Evolutionary conservation across 2,797 vertebrate species (phyloP).

Genomic region (Epinephelus malabaricus): DNA sequence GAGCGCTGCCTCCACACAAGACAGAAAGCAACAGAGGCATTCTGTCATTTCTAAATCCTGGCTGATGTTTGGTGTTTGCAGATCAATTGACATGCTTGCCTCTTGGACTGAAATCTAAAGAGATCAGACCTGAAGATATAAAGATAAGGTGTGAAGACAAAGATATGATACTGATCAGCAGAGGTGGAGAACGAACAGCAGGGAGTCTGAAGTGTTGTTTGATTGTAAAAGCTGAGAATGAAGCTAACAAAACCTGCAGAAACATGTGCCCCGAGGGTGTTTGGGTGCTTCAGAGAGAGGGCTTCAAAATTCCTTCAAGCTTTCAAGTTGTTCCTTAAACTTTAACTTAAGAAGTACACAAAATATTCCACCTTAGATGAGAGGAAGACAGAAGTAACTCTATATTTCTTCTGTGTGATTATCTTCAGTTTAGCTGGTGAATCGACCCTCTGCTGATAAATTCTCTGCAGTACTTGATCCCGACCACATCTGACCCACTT

Average conservation of each 20-base stretch:
- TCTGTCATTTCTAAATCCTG: neutral
- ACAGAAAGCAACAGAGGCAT: neutral
- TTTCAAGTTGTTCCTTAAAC: neutral
- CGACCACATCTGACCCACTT: conserved; percentile 17
- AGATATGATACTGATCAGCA: neutral
- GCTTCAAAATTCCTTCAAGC: neutral
- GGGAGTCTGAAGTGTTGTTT: conserved; percentile 2
- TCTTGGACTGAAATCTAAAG: neutral
- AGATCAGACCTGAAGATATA: neutral
- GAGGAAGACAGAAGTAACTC: neutral
- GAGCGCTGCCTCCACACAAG: neutral
- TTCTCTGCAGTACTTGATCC: neutral
- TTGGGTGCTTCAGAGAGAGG: neutral
- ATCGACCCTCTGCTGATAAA: neutral
- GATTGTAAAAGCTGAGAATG: neutral
- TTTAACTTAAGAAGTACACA: too few species aligned
- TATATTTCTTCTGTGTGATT: neutral
- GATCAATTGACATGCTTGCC: neutral
- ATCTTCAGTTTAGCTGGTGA: neutral
- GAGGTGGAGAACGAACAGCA: neutral
- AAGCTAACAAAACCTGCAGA: neutral
- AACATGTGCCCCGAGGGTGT: neutral
- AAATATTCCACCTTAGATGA: too few species aligned
- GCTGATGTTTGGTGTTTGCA: neutral
- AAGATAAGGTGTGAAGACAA: neutral